These are phyloP conservation scores for Drosophila austrosaltans DNA, from an alignment of 2,888 invertebrate species.

Conservation along the genomic window DNA sequence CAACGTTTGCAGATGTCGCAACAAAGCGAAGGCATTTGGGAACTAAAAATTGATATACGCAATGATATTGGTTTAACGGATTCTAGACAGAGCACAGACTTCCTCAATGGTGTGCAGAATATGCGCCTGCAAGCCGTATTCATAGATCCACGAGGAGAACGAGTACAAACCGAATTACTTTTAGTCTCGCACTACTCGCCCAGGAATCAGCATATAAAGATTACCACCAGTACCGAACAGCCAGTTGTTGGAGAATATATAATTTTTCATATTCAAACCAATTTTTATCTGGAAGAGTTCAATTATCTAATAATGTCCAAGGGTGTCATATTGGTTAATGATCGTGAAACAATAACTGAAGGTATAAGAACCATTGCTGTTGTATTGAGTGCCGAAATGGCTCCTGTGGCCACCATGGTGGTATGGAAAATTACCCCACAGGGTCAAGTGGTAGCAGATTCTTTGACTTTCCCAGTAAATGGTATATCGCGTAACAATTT, in stretches of 20 bases:
- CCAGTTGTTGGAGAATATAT: slow-evolving; percentile 97
- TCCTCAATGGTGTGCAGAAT: slow-evolving; percentile 87
- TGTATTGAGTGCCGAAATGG: slow-evolving; percentile 93
- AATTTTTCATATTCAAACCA: slow-evolving; percentile 96
- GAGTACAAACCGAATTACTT: slow-evolving; percentile 88
- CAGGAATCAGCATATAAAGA: slow-evolving; percentile 91
- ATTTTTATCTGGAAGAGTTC: slow-evolving; percentile 94
- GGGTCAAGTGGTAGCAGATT: slow-evolving; percentile 95
- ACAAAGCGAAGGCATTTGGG: slow-evolving; percentile 91
- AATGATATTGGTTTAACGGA: slow-evolving; percentile 86
- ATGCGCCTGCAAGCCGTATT: slow-evolving; percentile 85
- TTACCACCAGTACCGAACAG: slow-evolving; percentile 91
- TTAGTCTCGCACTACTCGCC: slow-evolving; percentile 92
- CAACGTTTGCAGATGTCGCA: slow-evolving; percentile 87
- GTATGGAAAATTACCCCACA: slow-evolving; percentile 93
- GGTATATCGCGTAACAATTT: slow-evolving; percentile 97
- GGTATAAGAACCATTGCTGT: slow-evolving; percentile 91
- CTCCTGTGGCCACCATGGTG: slow-evolving; percentile 94
- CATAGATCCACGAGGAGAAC: slow-evolving; percentile 87
- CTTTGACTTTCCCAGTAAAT: slow-evolving; percentile 97
- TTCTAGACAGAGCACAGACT: slow-evolving; percentile 86
- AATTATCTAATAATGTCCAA: slow-evolving; percentile 96
- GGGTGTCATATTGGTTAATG: slow-evolving; percentile 93
- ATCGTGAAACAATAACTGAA: slow-evolving; percentile 92
- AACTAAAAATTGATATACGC: slow-evolving; percentile 90